Base-by-base conservation (phyloP, 2,113 vertebrate species). In the Antigone vipio region DNA sequence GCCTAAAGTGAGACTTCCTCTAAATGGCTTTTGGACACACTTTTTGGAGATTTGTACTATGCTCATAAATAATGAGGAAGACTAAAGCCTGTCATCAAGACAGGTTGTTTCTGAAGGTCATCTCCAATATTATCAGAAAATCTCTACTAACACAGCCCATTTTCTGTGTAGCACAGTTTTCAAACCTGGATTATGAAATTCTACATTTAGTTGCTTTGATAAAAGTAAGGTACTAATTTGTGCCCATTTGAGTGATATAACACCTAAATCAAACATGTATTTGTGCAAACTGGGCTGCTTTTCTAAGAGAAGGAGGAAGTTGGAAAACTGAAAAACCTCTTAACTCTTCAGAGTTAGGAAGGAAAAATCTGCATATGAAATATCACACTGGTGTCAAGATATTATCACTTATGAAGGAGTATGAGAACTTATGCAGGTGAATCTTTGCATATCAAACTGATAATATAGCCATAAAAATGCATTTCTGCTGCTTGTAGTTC, bases 401-500 rank as follows among this genome's bases (percentile, higher is more conserved):
- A 91, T 32, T 94, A 85, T 30, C 45, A 52, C 50, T 95, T 83
- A 40, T 9, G 56, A 52, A 73, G 26, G 63, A 80, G 35, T n/a
- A 75, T 73, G 52, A 49, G 64, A 92, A 85, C 34, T 68, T 88
- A 56, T 2, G 62, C 91, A 85, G 95, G 76, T 96, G 91, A 94
- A 95, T 88, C 82, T 93, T 95, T 96, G 85, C 72, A 86, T 94
- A 85, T 74, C 52, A 74, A 73, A 94, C 88, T 86, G 44, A 79
- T 74, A 95, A 64, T 45, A n/a, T 22, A 77, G 52, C 56, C 34
- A n/a, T 78, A 93, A 92, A 96, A 95, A 85, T 88, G 55, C 24
- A 56, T 90, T 94, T 93, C 34, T 96, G 16, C 76, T 92, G 42
- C 94, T 95, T 93, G 78, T 96, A 80, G 35, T 80, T 96, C 49